Evolutionary conservation across 1,140 invertebrate species (phyloP).

Genomic region (Lepidurus arcticus): DNA sequence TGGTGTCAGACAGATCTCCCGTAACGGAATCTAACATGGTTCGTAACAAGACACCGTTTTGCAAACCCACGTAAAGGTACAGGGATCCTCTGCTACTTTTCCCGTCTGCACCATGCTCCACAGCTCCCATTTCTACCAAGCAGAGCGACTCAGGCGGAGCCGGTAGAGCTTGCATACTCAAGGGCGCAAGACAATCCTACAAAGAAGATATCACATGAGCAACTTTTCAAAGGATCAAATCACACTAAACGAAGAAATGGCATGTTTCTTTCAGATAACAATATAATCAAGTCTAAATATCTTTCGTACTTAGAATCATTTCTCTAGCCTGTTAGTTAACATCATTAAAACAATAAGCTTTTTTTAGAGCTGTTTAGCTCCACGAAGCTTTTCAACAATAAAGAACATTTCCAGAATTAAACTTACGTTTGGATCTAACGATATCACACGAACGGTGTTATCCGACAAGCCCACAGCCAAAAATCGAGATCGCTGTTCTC

Average conservation of each 20-base stretch:
- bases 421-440: slow-evolving; percentile 83
- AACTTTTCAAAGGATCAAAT: neutral
- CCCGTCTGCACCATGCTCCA: slow-evolving; percentile 58
- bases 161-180: slow-evolving; percentile 96
- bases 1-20: slow-evolving; percentile 92
- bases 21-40: slow-evolving; percentile 95
- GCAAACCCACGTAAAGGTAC: slow-evolving; percentile 95
- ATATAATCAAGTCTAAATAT: neutral
- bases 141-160: slow-evolving; percentile 93
- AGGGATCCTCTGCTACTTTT: slow-evolving; percentile 59
- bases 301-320: slow-evolving; percentile 8
- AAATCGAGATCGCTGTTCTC: slow-evolving; percentile 93
- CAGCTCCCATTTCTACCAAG: slow-evolving; percentile 83
- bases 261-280: neutral
- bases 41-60: slow-evolving; percentile 92
- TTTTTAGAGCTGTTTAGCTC: neutral
- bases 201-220: neutral
- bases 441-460: slow-evolving; percentile 95
- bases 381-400: neutral
- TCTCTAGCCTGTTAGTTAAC: slow-evolving; percentile 30
- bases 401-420: slow-evolving; percentile 20
- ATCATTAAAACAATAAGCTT: slow-evolving; percentile 20
- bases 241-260: neutral
- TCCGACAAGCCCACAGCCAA: slow-evolving; percentile 94
- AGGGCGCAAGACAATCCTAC: slow-evolving; percentile 78